Conservation (phyloP, 2,888 invertebrate species). For the Hanleya hanleyi region DNA sequence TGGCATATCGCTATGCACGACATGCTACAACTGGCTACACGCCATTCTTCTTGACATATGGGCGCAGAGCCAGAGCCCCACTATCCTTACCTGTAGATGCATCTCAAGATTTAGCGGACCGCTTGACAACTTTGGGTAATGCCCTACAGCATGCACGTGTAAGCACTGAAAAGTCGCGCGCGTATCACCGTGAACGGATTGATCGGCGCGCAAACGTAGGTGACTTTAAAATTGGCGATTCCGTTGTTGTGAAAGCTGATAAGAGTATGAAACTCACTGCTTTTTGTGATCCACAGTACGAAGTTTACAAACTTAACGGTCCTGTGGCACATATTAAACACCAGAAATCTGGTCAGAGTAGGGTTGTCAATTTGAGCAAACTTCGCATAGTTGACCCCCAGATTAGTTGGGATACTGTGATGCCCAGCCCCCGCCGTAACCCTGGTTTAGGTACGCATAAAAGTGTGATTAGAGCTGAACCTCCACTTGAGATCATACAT, state of each 20-base stretch:
- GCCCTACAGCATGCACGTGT: not conserved
- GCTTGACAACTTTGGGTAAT: not conserved
- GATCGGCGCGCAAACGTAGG: not conserved
- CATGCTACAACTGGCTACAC: not conserved
- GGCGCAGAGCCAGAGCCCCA: not conserved
- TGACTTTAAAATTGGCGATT: constrained; percentile 5
- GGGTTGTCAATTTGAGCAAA: too few relatives aligned
- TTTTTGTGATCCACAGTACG: not conserved
- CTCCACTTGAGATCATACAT: too few relatives aligned
- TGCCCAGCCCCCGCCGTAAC: too few relatives aligned
- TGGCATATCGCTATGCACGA: not conserved
- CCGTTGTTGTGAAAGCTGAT: not conserved
- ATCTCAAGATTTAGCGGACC: not conserved
- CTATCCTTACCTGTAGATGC: not conserved
- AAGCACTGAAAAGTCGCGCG: not conserved
- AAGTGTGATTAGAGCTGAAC: too few relatives aligned
- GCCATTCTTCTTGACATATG: constrained; percentile 12
- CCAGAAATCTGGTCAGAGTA: too few relatives aligned
- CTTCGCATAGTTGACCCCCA: too few relatives aligned
- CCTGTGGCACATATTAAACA: too few relatives aligned
- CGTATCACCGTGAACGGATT: not conserved
- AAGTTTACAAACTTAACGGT: too few relatives aligned
- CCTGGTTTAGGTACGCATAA: too few relatives aligned
- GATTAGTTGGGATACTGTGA: too few relatives aligned
- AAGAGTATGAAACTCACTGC: not conserved